Evolutionary conservation across 23 tunicate genomes (phyloP).

Genomic region (Aplidium turbinatum): DNA sequence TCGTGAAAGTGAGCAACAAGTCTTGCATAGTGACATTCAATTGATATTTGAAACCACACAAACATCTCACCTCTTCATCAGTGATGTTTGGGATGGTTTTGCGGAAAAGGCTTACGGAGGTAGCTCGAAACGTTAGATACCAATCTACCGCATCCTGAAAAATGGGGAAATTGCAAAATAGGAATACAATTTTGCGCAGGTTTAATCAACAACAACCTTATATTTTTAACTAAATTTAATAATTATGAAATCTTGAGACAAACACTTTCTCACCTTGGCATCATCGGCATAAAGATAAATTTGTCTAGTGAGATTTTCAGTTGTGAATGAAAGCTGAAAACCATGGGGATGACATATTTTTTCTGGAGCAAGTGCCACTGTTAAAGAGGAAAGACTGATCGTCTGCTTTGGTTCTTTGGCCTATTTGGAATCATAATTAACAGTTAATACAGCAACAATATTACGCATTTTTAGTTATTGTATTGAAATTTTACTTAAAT

Average conservation of each 20-base stretch:
- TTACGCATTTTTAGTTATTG: no score
- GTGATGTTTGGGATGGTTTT: conserved; percentile 46
- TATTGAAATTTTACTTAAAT: no score
- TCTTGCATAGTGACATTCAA: no score
- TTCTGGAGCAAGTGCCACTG: conserved; percentile 70
- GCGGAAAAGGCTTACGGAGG: conserved; percentile 40
- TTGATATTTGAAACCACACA: no score
- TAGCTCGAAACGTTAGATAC: conserved; percentile 79
- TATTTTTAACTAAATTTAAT: no score
- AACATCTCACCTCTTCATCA: conserved; percentile 43
- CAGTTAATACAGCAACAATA: no score
- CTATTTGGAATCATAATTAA: no score
- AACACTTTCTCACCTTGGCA: conserved; percentile 67
- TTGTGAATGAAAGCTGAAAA: conserved; percentile 62
- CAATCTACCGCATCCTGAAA: conserved; percentile 84
- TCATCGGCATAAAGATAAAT: conserved; percentile 87
- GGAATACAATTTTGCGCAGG: no score
- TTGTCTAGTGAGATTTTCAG: conserved; percentile 60
- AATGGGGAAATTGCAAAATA: no score
- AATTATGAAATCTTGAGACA: no score
- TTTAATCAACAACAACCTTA: no score
- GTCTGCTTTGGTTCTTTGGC: conserved; percentile 92
- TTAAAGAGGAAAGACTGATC: conserved; percentile 53
- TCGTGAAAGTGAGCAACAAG: no score
- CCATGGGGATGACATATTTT: conserved; percentile 85